Evolutionary conservation across 2,797 vertebrate species (phyloP), one percentile per base, ranked within the genome.

Genomic region (Pogonophryne albipinna): DNA sequence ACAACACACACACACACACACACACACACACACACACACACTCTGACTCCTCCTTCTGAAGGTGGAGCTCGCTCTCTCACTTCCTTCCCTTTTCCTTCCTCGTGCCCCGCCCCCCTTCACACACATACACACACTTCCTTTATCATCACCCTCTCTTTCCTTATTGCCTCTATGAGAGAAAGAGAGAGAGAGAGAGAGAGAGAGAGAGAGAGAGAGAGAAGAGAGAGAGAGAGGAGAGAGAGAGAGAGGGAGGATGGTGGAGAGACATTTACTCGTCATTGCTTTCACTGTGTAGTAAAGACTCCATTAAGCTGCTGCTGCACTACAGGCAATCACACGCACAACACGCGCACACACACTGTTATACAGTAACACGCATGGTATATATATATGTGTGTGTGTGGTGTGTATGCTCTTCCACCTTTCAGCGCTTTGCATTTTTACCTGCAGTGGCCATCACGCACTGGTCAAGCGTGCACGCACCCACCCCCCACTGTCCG

Each of bases 391-490:
- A 16, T 41, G 57, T 65, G 44, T 46, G 52, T 59, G 72, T n/a
- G n/a, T n/a, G n/a, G n/a, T n/a, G n/a, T 49, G 77, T 67, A 55
- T 79, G 81, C 71, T 82, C 79, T 64, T 82, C 47, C 72, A 83
- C 76, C 73, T 88, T 68, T 66, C 57, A 74, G 31, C 50, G 70
- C 68, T 83, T 89, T 79, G 59, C 67, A 44, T 77, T 84, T 78
- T 86, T 76, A 90, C 88, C 90, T 91, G 90, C 90, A 91, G 86
- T 89, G 88, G 73, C 76, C 80, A 78, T 71, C 68, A 59, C 68
- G 84, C 82, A 80, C 70, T n/a, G n/a, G 72, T 12, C 71, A 59
- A 14, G 27, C 73, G 49, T 38, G 57, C 71, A 46, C 67, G 53
- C 70, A 16, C 71, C 4, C 23, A 14, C 23, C 4, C 2, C 11